These are phyloP conservation scores for Euwallacea similis DNA, from an alignment of 1,140 invertebrate species.

Conservation along the genomic window DNA sequence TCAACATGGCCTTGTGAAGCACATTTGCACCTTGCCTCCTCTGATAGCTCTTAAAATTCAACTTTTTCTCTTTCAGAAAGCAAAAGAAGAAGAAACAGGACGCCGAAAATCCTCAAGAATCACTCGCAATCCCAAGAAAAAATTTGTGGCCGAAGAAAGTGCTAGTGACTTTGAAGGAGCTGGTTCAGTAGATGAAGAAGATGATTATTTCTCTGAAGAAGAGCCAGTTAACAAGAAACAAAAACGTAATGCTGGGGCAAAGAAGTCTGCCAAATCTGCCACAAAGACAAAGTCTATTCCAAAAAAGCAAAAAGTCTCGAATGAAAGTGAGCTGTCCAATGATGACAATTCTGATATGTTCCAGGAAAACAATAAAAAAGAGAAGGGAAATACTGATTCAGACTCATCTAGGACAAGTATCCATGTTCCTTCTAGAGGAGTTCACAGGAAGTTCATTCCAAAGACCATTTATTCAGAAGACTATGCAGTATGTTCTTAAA, in stretches of 20 bases:
- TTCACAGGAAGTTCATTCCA: slow-evolving; percentile 39
- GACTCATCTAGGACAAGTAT: slow-evolving; percentile 29
- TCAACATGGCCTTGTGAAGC: too few relatives aligned
- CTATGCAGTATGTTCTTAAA: slow-evolving; percentile 38
- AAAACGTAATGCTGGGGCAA: slow-evolving; percentile 12
- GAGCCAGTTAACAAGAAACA: slow-evolving; percentile 19
- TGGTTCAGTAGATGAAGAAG: slow-evolving; percentile 7
- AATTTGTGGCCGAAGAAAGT: slow-evolving; percentile 27
- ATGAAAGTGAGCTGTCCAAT: slow-evolving; percentile 27
- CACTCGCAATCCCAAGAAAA: slow-evolving; percentile 27
- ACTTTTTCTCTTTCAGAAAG: slow-evolving; percentile 17
- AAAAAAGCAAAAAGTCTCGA: slow-evolving; percentile 23
- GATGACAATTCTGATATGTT: slow-evolving; percentile 29
- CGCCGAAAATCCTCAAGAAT: slow-evolving; percentile 29
- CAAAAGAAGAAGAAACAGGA: slow-evolving; percentile 16
- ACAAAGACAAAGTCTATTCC: slow-evolving; percentile 3
- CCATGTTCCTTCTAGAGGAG: slow-evolving; percentile 17
- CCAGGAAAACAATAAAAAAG: slow-evolving; percentile 29
- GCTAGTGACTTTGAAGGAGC: slow-evolving; percentile 24
- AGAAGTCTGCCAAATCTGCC: slow-evolving; percentile 5
- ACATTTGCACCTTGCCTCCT: too few relatives aligned
- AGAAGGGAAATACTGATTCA: slow-evolving; percentile 27
- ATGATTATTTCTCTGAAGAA: slow-evolving; percentile 29
- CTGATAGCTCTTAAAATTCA: neutral
- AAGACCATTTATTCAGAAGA: slow-evolving; percentile 44